These are phyloP conservation scores for Ceratosolen solmsi DNA, from an alignment of 1,140 invertebrate genomes.

Conservation along the genomic window DNA sequence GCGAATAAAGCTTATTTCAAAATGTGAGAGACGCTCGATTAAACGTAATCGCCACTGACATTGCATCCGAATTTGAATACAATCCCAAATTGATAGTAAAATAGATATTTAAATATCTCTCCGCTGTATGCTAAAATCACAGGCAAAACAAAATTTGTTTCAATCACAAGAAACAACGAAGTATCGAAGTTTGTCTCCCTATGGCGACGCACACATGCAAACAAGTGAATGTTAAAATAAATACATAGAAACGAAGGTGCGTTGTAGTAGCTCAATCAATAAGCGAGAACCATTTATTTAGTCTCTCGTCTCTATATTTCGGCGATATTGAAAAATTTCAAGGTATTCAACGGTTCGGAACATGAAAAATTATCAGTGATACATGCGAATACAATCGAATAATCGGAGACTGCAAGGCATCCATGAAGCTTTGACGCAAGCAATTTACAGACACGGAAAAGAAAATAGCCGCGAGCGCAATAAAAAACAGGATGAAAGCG, in stretches of 20 bases:
- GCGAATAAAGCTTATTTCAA: too few relatives aligned
- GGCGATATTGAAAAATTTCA: neutral
- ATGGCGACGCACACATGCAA: conserved; percentile 22
- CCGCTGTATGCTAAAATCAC: too few relatives aligned
- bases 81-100: too few relatives aligned
- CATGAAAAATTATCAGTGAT: conserved; percentile 40
- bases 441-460: neutral
- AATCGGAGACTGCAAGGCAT: neutral
- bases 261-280: conserved; percentile 17
- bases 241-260: conserved; percentile 6
- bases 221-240: neutral
- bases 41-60: too few relatives aligned
- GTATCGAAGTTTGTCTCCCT: conserved; percentile 16
- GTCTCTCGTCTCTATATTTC: neutral
- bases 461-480: neutral
- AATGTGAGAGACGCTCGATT: too few relatives aligned
- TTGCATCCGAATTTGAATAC: too few relatives aligned
- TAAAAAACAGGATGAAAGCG: conserved; percentile 49
- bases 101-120: too few relatives aligned
- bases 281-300: neutral
- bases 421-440: neutral
- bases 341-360: neutral
- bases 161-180: neutral
- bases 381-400: neutral
- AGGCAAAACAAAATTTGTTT: neutral